These are phyloP conservation scores for Melolontha melolontha DNA, from an alignment of 2,888 invertebrate species.

Conservation along the genomic window DNA sequence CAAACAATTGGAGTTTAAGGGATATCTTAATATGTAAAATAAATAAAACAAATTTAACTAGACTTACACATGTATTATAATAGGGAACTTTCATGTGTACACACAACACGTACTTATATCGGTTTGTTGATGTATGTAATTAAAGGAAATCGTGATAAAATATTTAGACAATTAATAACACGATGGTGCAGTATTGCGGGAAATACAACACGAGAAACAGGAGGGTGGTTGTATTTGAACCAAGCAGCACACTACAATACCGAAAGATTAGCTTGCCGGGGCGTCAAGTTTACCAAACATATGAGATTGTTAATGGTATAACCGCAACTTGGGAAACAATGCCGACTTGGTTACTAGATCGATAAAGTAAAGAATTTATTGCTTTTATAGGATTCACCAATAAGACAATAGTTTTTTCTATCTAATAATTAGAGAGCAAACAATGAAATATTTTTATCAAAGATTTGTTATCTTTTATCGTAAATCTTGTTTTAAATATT, in stretches of 20 bases:
- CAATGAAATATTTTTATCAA: no score
- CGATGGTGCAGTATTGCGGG: slow-evolving; percentile 8
- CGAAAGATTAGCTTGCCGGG: slow-evolving; percentile 19
- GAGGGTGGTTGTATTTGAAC: not conserved
- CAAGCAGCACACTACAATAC: not conserved
- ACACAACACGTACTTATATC: not conserved
- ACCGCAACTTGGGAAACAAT: slow-evolving; percentile 31
- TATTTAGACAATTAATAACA: slow-evolving; percentile 17
- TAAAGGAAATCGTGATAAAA: slow-evolving; percentile 20
- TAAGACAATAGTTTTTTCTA: no score
- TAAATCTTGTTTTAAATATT: no score
- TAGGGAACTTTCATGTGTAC: slow-evolving; percentile 4
- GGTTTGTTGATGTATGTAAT: slow-evolving; percentile 17
- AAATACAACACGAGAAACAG: slow-evolving; percentile 12
- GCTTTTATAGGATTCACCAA: not conserved
- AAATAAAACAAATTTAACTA: no score
- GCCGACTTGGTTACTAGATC: slow-evolving; percentile 30
- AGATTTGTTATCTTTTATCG: no score
- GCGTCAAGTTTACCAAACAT: slow-evolving; percentile 19
- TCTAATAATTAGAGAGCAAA: no score
- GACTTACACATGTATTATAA: not conserved
- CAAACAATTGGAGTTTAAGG: no score
- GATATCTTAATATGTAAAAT: no score
- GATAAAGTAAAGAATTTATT: not conserved
- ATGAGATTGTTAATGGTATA: slow-evolving; percentile 26